These are phyloP conservation scores for Pachyseris speciosa DNA, from an alignment of 64 coral and sea anemone genomes.

Conservation along the genomic window DNA sequence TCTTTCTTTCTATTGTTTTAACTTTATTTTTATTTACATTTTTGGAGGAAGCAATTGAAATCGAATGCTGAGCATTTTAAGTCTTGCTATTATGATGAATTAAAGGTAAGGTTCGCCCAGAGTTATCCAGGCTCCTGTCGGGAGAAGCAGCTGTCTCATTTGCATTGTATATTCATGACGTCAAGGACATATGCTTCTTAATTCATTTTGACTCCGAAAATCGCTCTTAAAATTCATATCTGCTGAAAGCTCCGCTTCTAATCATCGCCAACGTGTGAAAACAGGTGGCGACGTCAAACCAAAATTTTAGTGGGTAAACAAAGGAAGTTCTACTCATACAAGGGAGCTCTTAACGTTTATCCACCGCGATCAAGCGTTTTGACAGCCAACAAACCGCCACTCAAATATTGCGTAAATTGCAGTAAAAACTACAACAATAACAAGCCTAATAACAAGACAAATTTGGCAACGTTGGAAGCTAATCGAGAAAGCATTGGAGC, in stretches of 20 bases:
- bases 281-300: neutral
- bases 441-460: neutral
- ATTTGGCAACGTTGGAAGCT: neutral
- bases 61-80: too few species aligned
- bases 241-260: neutral
- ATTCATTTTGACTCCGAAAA: neutral
- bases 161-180: neutral
- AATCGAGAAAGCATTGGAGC: neutral
- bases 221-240: neutral
- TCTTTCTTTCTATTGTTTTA: too few species aligned
- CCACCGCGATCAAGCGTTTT: neutral
- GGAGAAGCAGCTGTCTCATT: neutral
- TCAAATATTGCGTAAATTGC: slow-evolving; percentile 15
- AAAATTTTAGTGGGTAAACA: neutral
- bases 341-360: neutral
- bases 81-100: too few species aligned
- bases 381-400: neutral
- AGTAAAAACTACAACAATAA: neutral
- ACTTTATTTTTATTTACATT: too few species aligned
- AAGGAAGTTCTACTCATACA: neutral
- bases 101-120: too few species aligned
- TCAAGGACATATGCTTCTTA: neutral
- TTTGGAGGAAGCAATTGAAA: too few species aligned
- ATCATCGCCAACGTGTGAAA: neutral
- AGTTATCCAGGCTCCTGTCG: too few species aligned